Evolutionary conservation across 1,140 invertebrate species (phyloP).

Genomic region (Leptinotarsa defecta): DNA sequence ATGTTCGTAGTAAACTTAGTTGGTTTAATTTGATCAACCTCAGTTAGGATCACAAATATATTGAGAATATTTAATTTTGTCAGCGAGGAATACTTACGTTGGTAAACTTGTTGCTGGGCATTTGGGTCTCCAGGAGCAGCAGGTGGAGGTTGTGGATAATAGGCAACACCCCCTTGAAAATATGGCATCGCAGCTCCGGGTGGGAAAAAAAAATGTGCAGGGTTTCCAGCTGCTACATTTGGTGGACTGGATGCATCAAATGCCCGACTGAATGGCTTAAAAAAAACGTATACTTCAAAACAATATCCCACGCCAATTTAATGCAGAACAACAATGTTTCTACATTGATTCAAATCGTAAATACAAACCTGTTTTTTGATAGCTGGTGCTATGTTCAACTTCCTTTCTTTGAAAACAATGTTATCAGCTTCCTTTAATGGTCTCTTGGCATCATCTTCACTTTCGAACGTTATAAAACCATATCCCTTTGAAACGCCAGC

Average conservation of each 20-base stretch:
- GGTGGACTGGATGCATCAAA: constrained; percentile 47
- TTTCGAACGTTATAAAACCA: constrained; percentile 94
- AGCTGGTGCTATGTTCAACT: constrained; percentile 88
- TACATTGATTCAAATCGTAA: too few species aligned
- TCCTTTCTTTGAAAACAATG: constrained; percentile 75
- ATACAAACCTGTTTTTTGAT: constrained; percentile 78
- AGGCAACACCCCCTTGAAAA: constrained; percentile 50
- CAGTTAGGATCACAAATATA: too few species aligned
- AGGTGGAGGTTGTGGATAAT: constrained; percentile 45
- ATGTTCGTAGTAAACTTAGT: too few species aligned
- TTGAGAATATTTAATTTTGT: too few species aligned
- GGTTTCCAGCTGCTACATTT: constrained; percentile 42
- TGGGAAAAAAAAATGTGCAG: constrained; percentile 51
- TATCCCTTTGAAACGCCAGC: constrained; percentile 94
- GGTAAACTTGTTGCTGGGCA: constrained; percentile 51
- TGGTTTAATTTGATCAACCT: too few species aligned
- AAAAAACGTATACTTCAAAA: too few species aligned
- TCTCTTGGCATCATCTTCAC: constrained; percentile 84
- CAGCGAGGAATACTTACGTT: constrained; percentile 43
- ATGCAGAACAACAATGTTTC: too few species aligned
- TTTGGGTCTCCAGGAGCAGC: constrained; percentile 45
- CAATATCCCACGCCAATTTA: too few species aligned
- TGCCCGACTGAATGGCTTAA: constrained; percentile 47
- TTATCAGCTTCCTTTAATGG: constrained; percentile 65
- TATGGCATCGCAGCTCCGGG: constrained; percentile 43